Evolutionary conservation across 1,140 invertebrate genomes (phyloP), one percentile per base, ranked within the genome.

Genomic region (Camponotus pennsylvanicus): DNA sequence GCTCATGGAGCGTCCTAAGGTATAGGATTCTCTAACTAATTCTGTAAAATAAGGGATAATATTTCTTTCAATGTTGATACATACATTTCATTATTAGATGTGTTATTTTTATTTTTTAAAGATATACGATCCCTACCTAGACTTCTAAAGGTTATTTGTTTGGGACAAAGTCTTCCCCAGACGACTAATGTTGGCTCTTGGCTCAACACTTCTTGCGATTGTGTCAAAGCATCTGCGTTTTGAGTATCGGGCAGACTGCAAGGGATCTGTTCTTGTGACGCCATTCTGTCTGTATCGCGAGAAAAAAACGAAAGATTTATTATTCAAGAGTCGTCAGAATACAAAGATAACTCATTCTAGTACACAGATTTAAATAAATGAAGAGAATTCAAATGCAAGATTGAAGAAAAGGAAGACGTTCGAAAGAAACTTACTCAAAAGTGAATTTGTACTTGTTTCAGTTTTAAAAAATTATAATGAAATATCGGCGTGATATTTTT

Each of bases 151-250:
- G 42, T 66, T 42, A 66, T 5, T 55, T 69, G 52, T 15, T 71
- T 59, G 66, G 93, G 85, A n/a, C 87, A 93, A 9, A 94, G 70
- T 86, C 89, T 89, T 52, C 93, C 93, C 93, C 93, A 94, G 37
- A 91, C n/a, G 0, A 13, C 32, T 18, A 61, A 32, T 32, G 57
- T 32, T 40, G 61, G 21, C 49, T 86, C 64, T 15, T 87, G 75
- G 2, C 77, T 82, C 8, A 86, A 27, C 5, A 67, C 69, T 5
- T 91, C 89, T 71, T 91, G 89, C 18, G 89, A 91, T 63, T 92
- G 93, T 13, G 92, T 64, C 45, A 91, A 4, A 4, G 32, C 84
- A 32, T 93, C 92, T 2, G 63, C 85, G 73, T 92, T 91, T 85
- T 94, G 93, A 0, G 93, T 94, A 9, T 93, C 91, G 9, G 93